Conservation (phyloP, 2,888 invertebrate genomes). For the Himalopsyche tibetana region DNA sequence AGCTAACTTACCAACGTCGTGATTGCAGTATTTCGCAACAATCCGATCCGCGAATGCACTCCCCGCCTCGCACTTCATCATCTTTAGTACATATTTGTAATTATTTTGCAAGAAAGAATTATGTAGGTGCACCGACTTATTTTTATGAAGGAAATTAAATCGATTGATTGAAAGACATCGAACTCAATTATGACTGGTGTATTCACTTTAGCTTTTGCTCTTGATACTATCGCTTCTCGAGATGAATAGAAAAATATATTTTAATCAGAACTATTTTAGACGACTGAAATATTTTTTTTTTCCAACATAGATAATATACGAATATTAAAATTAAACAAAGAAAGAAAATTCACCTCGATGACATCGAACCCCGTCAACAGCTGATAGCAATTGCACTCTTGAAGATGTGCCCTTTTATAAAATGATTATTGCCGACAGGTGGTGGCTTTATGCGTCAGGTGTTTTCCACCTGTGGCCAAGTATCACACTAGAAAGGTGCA, state of each 20-base stretch:
- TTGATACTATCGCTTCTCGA: neutral
- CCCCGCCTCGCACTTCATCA: neutral
- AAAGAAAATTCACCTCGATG: neutral
- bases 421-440: neutral
- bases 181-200: neutral
- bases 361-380: neutral
- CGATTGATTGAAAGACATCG: neutral
- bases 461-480: neutral
- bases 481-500: too few species aligned
- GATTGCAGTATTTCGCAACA: neutral
- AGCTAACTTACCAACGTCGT: neutral
- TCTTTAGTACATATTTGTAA: neutral
- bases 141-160: neutral
- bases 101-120: neutral
- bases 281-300: too few species aligned
- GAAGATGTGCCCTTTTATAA: neutral
- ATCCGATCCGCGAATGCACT: neutral
- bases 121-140: neutral
- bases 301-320: too few species aligned
- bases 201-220: neutral
- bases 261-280: too few species aligned
- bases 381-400: neutral
- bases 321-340: too few species aligned
- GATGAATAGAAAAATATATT: too few species aligned
- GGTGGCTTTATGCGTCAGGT: neutral